A percentile compares a stretch with the other conserved stretches of the same genome.
Conservation (phyloP, 2,797 vertebrate species). For the Lophius americanus region DNA sequence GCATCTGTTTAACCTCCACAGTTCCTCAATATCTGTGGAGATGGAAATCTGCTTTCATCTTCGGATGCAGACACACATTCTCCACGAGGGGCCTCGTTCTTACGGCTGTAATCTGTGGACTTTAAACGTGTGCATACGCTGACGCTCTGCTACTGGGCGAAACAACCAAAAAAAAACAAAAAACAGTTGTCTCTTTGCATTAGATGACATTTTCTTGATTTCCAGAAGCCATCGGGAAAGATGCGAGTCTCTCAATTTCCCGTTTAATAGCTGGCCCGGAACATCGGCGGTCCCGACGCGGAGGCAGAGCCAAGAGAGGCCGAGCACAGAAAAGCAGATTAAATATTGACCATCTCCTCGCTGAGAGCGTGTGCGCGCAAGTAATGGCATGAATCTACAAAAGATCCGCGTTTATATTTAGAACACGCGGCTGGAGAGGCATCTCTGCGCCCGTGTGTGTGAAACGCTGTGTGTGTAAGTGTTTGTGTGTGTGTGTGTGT, state of each 20-base stretch:
- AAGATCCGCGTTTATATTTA: slow-evolving; percentile 69
- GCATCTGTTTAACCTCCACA: slow-evolving; percentile 11
- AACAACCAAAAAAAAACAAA: slow-evolving; percentile 45
- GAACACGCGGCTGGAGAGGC: slow-evolving; percentile 49
- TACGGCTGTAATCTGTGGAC: slow-evolving; percentile 34
- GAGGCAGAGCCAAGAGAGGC: slow-evolving; percentile 21
- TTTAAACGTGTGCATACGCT: slow-evolving; percentile 29
- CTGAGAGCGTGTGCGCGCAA: slow-evolving; percentile 35
- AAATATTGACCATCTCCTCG: slow-evolving; percentile 74
- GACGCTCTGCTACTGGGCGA: slow-evolving; percentile 24
- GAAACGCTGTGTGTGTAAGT: not conserved
- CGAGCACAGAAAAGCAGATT: slow-evolving; percentile 42
- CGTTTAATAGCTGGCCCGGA: slow-evolving; percentile 52
- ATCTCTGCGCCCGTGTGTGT: slow-evolving; percentile 21
- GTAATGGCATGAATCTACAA: slow-evolving; percentile 58
- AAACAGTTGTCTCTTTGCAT: slow-evolving; percentile 70
- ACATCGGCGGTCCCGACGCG: slow-evolving; percentile 23
- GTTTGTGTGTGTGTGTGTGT: slow-evolving; percentile 13
- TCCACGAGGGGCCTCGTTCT: slow-evolving; percentile 16
- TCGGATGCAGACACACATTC: slow-evolving; percentile 17
- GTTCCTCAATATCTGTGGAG: not conserved
- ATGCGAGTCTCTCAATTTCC: slow-evolving; percentile 57
- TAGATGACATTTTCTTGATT: slow-evolving; percentile 65
- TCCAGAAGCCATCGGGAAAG: slow-evolving; percentile 42
- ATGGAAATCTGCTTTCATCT: slow-evolving; percentile 10